Evolutionary conservation across 2,888 invertebrate genomes (phyloP).

Genomic region (Acrobeloides nanus): DNA sequence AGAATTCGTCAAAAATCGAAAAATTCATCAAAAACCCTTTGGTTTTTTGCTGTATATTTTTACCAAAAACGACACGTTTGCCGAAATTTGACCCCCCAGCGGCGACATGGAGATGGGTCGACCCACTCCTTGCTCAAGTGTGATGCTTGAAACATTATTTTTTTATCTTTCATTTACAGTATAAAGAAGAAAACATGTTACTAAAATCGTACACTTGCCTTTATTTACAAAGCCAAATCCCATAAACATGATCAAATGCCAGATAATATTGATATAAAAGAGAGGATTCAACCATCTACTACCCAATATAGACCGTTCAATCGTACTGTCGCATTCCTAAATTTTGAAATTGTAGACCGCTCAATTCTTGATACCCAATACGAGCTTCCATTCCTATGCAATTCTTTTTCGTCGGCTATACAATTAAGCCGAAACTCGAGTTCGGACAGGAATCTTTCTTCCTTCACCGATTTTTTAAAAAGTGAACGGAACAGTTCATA

Average conservation of each 20-base stretch:
- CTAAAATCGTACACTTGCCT: conserved; percentile 13
- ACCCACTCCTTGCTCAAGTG: no score
- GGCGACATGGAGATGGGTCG: no score
- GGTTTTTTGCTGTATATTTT: no score
- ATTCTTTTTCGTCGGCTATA: conserved; percentile 29
- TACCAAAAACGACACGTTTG: no score
- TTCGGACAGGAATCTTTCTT: conserved; percentile 26
- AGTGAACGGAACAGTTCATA: conserved; percentile 29
- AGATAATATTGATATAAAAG: conserved; percentile 10
- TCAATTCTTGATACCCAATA: conserved; percentile 3
- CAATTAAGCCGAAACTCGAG: conserved; percentile 24
- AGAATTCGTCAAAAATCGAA: no score
- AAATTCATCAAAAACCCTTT: no score
- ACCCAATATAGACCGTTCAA: conserved; percentile 19
- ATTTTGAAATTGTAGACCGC: conserved; percentile 11
- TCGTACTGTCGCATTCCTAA: conserved; percentile 23
- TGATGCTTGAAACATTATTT: no score
- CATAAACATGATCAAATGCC: conserved; percentile 18
- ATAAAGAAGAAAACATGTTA: no score
- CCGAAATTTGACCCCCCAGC: no score
- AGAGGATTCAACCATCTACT: conserved; percentile 23
- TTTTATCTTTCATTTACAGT: no score
- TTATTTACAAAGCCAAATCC: conserved; percentile 20
- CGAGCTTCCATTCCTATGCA: conserved; percentile 13
- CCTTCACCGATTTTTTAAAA: conserved; percentile 34